Percentiles rank a stretch among this genome's conserved stretches.
phyloP scores from a whole-genome alignment of 2,797 vertebrate species.

The Echeneis naucrates region DNA sequence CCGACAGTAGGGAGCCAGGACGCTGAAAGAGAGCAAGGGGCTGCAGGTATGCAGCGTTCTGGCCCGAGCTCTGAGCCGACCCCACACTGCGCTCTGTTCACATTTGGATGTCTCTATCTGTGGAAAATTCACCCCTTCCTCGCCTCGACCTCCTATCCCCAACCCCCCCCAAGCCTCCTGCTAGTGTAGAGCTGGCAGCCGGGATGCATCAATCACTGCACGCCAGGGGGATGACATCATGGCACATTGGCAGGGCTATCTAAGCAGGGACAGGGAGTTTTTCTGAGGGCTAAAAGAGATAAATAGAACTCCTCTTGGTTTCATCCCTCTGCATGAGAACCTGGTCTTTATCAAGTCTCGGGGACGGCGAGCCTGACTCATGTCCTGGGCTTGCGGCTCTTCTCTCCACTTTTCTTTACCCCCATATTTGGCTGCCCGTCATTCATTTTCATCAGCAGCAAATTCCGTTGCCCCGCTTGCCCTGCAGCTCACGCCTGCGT shows the following conservation, averaged over 20 bases:
- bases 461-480: slow-evolving; percentile 12
- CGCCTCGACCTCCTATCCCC: slow-evolving; percentile 49
- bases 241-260: slow-evolving; percentile 82
- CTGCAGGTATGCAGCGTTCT: slow-evolving; percentile 56
- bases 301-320: slow-evolving; percentile 78
- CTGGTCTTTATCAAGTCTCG: slow-evolving; percentile 70
- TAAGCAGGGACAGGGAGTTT: slow-evolving; percentile 78
- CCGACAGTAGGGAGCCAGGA: slow-evolving; percentile 51
- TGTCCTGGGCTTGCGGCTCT: slow-evolving; percentile 56
- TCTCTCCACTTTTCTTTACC: slow-evolving; percentile 24
- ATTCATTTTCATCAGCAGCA: slow-evolving; percentile 58
- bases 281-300: slow-evolving; percentile 79
- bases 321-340: slow-evolving; percentile 79
- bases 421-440: slow-evolving; percentile 21
- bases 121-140: slow-evolving; percentile 68
- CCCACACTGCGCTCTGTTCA: slow-evolving; percentile 71
- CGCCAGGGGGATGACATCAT: slow-evolving; percentile 84
- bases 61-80: slow-evolving; percentile 55
- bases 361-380: slow-evolving; percentile 43
- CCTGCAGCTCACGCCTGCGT: slow-evolving; percentile 33
- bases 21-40: slow-evolving; percentile 46
- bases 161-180: slow-evolving; percentile 59
- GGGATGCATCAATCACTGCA: slow-evolving; percentile 83
- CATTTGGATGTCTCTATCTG: slow-evolving; percentile 81
- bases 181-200: slow-evolving; percentile 71